Evolutionary conservation across 2,888 invertebrate species (phyloP).

Genomic region (Escarpia spicata): DNA sequence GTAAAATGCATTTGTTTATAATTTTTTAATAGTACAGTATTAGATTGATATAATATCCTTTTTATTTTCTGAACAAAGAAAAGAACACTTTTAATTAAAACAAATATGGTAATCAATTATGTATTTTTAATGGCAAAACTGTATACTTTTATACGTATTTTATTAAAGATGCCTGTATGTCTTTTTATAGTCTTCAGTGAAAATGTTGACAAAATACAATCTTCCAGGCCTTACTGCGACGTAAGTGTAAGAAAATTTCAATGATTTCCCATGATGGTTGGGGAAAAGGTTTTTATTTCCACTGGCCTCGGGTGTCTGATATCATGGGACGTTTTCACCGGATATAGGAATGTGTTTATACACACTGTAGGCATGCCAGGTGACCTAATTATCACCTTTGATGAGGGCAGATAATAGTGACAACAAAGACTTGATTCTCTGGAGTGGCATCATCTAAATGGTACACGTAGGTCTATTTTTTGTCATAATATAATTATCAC

Average conservation of each 20-base stretch:
- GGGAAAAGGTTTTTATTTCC: neutral
- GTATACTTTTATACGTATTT: neutral
- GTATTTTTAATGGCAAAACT: no score
- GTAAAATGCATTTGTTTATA: neutral
- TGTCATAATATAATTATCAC: neutral
- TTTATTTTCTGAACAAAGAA: neutral
- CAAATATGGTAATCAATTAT: no score
- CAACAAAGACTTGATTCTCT: neutral
- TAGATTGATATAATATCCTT: neutral
- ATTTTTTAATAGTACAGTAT: neutral
- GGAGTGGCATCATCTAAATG: neutral
- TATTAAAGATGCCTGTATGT: neutral
- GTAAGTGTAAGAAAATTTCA: neutral
- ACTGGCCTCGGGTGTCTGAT: neutral
- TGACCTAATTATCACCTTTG: neutral
- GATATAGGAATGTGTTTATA: neutral
- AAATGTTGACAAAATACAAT: neutral
- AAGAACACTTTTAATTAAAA: no score
- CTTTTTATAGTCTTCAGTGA: neutral
- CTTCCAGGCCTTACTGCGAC: neutral
- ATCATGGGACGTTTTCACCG: neutral
- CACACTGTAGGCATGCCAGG: neutral
- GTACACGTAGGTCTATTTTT: neutral
- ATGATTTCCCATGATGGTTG: slow-evolving; percentile 4
- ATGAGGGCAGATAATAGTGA: neutral